Evolutionary conservation across 2,797 vertebrate genomes (phyloP).

Genomic region (Microctenopoma steveboyesi): DNA sequence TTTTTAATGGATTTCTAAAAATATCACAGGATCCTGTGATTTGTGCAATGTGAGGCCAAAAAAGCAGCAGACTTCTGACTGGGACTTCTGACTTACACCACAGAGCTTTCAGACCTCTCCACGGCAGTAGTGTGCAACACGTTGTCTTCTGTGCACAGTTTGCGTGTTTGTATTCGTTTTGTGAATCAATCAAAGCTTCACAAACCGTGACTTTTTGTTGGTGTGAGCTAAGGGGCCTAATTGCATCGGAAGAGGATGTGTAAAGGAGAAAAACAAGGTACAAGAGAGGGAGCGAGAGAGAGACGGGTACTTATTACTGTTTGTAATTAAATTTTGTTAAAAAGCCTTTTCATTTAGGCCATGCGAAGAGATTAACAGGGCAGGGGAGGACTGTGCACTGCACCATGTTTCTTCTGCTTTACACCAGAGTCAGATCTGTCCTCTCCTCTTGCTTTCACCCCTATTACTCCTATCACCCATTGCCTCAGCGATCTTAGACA

Average conservation of each 20-base stretch:
- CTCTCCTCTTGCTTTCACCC: constrained; percentile 18
- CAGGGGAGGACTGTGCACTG: constrained; percentile 4
- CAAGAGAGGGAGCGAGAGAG: background rate
- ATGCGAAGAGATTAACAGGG: constrained; percentile 49
- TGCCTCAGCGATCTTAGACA: constrained; percentile 30
- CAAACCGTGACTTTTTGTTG: constrained; percentile 19
- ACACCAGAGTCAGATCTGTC: constrained; percentile 6
- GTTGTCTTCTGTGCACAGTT: constrained; percentile 38
- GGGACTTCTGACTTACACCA: no score
- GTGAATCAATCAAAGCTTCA: constrained; percentile 3
- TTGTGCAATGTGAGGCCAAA: constrained; percentile 7
- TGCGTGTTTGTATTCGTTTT: background rate
- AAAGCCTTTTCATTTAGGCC: constrained; percentile 53
- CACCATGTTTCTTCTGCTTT: constrained; percentile 25
- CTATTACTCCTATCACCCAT: constrained; percentile 15
- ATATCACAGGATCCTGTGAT: constrained; percentile 36
- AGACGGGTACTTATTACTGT: constrained; percentile 35
- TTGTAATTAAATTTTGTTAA: constrained; percentile 66
- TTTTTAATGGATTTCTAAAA: constrained; percentile 27
- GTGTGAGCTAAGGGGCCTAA: constrained; percentile 49
- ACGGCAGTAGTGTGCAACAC: constrained; percentile 19
- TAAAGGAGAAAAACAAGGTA: constrained; percentile 15
- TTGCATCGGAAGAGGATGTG: constrained; percentile 44
- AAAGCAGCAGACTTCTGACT: constrained; percentile 18
- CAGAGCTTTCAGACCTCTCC: constrained; percentile 34